Base-by-base conservation (phyloP, 2,888 invertebrate genomes). In the Drosophila recens region DNA sequence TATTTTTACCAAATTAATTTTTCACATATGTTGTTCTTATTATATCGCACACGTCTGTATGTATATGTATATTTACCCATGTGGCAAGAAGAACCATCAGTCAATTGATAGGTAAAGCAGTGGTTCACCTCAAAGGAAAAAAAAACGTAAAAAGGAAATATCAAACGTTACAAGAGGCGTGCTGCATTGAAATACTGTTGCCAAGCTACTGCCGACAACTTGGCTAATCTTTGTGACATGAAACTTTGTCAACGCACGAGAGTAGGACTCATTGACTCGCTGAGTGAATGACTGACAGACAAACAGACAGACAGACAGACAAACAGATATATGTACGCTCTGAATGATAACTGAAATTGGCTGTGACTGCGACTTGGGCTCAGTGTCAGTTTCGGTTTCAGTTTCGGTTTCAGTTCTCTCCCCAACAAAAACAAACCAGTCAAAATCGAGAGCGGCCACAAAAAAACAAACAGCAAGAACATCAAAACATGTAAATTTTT, bases 201-300 rank as follows among this genome's bases (percentile, higher is more conserved):
- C 67, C 61, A 59, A 73, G 65, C 76, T 46, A 36, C 76, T 46
- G 33, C 69, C 68, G 67, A 82, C 68, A 81, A 80, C 67, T 80
- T 71, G 72, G 67, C 81, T 80, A 76, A 82, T 82, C 81, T 83
- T 72, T 72, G 67, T 67, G 70, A 75, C 80, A 71, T 74, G 72
- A 71, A 77, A 75, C 69, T 72, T 67, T 68, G 72, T 63, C 69
- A 75, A 68, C 64, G 72, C 65, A 62, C 49, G 40, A 62, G 52
- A 36, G 11, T 30, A 40, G 53, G 42, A 40, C 48, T 51, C 63
- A 64, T 58, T 62, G 66, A 67, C 61, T 49, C 40, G 58, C 23
- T 30, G 43, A 63, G 20, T 45, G 9, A 43, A n/a, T 42, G 20
- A 13, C 33, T n/a, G 13, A 48, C 33, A 42, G 27, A 40, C 33